phyloP scores from a whole-genome alignment of 2,797 vertebrate genomes.

The Holocentrus rufus region DNA sequence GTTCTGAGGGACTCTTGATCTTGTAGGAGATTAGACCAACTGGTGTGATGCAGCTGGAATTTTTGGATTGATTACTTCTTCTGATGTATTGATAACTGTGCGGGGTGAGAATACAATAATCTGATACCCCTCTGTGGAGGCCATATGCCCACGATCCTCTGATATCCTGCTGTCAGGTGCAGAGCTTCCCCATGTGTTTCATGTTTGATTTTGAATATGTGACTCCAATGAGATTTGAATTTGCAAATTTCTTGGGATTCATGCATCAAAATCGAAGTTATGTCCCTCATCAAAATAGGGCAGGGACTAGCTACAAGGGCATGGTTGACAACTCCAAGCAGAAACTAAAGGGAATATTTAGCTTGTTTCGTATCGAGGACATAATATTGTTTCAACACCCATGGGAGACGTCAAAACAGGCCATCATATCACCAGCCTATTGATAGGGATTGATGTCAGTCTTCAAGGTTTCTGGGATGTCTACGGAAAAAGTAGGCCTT shows the following conservation, averaged over 20 bases:
- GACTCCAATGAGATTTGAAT: too few species aligned
- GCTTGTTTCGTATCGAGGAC: constrained; percentile 59
- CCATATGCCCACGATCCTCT: constrained; percentile 19
- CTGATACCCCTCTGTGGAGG: constrained; percentile 15
- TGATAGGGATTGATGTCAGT: constrained; percentile 59
- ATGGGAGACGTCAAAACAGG: constrained; percentile 68
- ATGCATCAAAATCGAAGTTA: constrained; percentile 14
- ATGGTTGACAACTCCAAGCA: constrained; percentile 34
- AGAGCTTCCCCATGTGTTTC: not conserved
- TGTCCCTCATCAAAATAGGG: constrained; percentile 40
- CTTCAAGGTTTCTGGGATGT: constrained; percentile 70
- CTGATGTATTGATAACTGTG: constrained; percentile 10
- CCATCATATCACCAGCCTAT: constrained; percentile 58
- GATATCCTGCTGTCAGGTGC: not conserved
- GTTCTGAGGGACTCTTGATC: not conserved
- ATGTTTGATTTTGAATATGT: not conserved
- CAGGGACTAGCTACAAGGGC: constrained; percentile 35
- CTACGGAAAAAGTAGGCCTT: constrained; percentile 54
- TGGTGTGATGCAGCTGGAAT: constrained; percentile 3
- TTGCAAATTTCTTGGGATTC: not conserved
- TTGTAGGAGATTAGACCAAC: not conserved
- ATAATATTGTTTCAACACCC: constrained; percentile 61
- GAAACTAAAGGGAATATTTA: constrained; percentile 47
- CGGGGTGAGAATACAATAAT: constrained; percentile 2
- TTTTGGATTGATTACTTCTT: not conserved